A percentile compares a stretch with the other conserved stretches of the same genome.
phyloP scores from a whole-genome alignment of 2,888 invertebrate species.

The Sphecodes monilicornis region DNA sequence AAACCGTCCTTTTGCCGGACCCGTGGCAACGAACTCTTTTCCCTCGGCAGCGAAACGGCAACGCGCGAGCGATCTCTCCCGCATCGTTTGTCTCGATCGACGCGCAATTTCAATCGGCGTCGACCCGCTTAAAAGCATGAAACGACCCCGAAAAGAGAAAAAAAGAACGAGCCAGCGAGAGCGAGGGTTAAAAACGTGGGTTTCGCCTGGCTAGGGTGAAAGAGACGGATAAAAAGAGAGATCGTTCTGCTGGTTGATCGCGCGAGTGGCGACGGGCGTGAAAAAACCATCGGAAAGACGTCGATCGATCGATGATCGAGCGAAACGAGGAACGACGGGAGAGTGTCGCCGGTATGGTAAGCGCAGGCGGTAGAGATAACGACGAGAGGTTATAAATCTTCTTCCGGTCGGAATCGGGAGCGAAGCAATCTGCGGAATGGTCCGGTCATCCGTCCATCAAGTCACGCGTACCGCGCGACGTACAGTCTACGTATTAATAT shows the following conservation, averaged over 20 bases:
- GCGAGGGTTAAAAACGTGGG: conserved; percentile 10
- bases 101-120: conserved; percentile 31
- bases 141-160: not conserved
- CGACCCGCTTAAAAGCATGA: conserved; percentile 33
- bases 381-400: conserved; percentile 83
- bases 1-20: not conserved
- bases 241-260: not conserved
- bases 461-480: conserved; percentile 77
- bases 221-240: not conserved
- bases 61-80: conserved; percentile 2
- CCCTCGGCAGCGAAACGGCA: not conserved
- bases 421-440: conserved; percentile 84
- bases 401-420: conserved; percentile 82
- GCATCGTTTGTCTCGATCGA: conserved; percentile 36
- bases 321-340: conserved; percentile 49
- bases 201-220: not conserved
- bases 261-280: conserved; percentile 1
- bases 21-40: conserved; percentile 8
- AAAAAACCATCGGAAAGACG: conserved; percentile 28
- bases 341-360: conserved; percentile 61
- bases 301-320: conserved; percentile 73
- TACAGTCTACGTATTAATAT: conserved; percentile 74
- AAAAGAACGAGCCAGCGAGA: not conserved
- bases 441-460: conserved; percentile 84
- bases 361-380: conserved; percentile 75